phyloP scores from a whole-genome alignment of 2,888 invertebrate genomes.

The Oligia latruncula region DNA sequence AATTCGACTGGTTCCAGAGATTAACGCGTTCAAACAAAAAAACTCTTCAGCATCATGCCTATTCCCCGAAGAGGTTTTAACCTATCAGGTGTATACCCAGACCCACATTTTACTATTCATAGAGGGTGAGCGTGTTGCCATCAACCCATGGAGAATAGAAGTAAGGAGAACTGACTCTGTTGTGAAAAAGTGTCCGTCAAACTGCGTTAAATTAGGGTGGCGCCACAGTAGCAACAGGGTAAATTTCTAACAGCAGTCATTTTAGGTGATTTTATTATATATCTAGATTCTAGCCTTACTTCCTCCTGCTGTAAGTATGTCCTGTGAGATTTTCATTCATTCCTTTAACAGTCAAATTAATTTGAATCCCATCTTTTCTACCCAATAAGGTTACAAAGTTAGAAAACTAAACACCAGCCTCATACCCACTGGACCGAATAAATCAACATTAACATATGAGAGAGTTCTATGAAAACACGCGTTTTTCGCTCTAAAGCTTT shows the following conservation, averaged over 20 bases:
- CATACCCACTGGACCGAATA: conserved; percentile 1
- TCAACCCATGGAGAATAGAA: too few species aligned
- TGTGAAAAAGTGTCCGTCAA: too few species aligned
- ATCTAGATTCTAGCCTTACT: neutral
- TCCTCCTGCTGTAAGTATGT: neutral
- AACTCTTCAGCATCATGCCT: neutral
- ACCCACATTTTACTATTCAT: neutral
- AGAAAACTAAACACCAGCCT: neutral
- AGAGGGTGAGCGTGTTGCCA: neutral
- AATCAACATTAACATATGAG: conserved; percentile 31
- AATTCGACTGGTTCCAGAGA: neutral
- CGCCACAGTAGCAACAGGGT: too few species aligned
- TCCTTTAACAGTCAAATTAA: neutral
- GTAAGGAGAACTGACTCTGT: too few species aligned
- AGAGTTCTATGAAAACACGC: conserved; percentile 31
- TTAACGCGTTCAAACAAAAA: neutral
- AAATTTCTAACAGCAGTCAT: too few species aligned
- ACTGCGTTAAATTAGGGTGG: too few species aligned
- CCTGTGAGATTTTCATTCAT: neutral
- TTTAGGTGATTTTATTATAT: too few species aligned
- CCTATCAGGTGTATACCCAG: neutral
- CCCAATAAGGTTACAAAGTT: neutral
- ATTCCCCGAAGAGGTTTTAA: neutral
- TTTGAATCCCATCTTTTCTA: neutral
- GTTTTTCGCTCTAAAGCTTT: conserved; percentile 31